Conservation (phyloP, 92 coral and sea anemone species). For the Epizoanthus illoricatus region DNA sequence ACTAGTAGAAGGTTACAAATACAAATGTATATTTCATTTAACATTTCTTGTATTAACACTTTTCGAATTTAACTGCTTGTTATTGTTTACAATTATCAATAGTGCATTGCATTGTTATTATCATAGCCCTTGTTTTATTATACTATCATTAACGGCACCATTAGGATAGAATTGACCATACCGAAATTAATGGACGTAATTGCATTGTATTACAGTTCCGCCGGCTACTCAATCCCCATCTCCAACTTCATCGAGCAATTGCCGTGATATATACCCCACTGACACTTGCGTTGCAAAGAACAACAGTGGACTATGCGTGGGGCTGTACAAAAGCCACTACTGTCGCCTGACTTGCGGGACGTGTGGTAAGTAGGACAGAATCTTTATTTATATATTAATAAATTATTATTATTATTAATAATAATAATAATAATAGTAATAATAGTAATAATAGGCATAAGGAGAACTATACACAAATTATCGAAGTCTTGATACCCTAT, state of each 20-base stretch:
- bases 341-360: slow-evolving; percentile 25
- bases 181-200: no score
- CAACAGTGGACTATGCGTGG: not conserved
- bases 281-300: not conserved
- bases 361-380: not conserved
- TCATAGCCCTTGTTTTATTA: not conserved
- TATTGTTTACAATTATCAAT: no score
- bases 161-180: no score
- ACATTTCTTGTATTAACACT: no score
- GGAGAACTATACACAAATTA: no score
- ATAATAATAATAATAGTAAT: not conserved
- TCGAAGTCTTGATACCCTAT: no score
- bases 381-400: not conserved
- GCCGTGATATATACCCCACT: not conserved
- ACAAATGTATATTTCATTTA: no score
- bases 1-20: no score
- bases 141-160: not conserved
- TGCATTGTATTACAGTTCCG: not conserved
- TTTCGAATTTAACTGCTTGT: no score
- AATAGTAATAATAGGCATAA: not conserved
- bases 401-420: not conserved
- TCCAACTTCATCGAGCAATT: not conserved
- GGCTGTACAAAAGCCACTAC: not conserved
- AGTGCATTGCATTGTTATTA: no score
- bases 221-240: slow-evolving; percentile 6